Evolutionary conservation across 2,888 invertebrate species (phyloP).

Genomic region (Ctenicera cuprea): DNA sequence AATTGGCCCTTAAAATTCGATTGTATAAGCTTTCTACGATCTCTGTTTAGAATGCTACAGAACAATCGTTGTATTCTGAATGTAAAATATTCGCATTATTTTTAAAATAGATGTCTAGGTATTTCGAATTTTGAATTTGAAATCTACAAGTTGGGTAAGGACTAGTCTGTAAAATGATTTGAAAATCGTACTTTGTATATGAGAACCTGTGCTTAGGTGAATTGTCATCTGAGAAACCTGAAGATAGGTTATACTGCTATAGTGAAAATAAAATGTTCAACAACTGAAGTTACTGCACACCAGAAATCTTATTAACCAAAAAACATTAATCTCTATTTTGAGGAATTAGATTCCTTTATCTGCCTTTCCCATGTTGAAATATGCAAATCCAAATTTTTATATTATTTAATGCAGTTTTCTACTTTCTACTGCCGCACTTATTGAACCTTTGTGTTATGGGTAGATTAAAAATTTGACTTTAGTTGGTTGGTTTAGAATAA

Average conservation of each 20-base stretch:
- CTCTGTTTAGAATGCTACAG: slow-evolving; percentile 2
- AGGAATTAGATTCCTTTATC: too few species aligned
- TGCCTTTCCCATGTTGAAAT: too few species aligned
- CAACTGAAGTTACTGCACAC: background rate
- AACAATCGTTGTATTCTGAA: slow-evolving; percentile 17
- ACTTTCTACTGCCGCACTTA: too few species aligned
- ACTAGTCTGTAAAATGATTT: background rate
- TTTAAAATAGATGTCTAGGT: slow-evolving; percentile 12
- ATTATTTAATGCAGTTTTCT: too few species aligned
- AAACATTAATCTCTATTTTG: too few species aligned
- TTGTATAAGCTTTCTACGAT: slow-evolving; percentile 11
- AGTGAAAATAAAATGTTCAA: too few species aligned
- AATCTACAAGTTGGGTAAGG: too few species aligned
- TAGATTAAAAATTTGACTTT: too few species aligned
- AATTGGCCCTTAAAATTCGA: slow-evolving; percentile 26
- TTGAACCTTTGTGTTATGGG: too few species aligned
- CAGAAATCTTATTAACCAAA: background rate
- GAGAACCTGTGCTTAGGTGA: background rate
- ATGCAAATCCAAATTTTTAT: too few species aligned
- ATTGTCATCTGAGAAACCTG: background rate
- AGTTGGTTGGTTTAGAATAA: too few species aligned
- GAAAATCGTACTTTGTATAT: background rate
- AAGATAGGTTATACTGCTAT: background rate
- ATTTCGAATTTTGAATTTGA: background rate
- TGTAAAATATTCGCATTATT: slow-evolving; percentile 1